phyloP scores from a whole-genome alignment of 2,797 vertebrate species.

The Gouania willdenowi region DNA sequence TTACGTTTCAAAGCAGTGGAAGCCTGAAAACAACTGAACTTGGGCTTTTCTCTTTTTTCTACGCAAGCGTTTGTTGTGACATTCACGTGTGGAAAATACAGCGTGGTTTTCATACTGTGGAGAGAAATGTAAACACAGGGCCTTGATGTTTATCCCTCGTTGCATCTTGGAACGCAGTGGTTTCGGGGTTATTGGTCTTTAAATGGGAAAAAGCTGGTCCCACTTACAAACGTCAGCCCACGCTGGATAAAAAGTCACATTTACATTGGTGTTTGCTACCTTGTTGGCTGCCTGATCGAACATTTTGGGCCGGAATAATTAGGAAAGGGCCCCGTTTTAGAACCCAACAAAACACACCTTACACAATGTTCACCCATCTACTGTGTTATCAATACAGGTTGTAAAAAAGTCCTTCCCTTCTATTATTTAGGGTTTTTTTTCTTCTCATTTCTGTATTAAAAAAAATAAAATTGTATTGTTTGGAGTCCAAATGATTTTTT shows the following conservation, averaged over 20 bases:
- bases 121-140: constrained; percentile 59
- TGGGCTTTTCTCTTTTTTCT: constrained; percentile 19
- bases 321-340: constrained; percentile 55
- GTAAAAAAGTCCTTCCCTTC: constrained; percentile 36
- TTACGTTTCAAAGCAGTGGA: constrained; percentile 15
- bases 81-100: constrained; percentile 33
- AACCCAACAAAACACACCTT: constrained; percentile 65
- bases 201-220: constrained; percentile 63
- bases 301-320: constrained; percentile 48
- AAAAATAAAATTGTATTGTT: constrained; percentile 54
- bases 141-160: constrained; percentile 49
- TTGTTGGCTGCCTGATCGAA: constrained; percentile 58
- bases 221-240: constrained; percentile 61
- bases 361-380: constrained; percentile 62
- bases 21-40: constrained; percentile 8
- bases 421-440: constrained; percentile 18
- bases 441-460: constrained; percentile 8
- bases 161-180: constrained; percentile 47
- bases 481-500: constrained; percentile 57
- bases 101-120: constrained; percentile 31
- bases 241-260: constrained; percentile 62
- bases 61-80: constrained; percentile 19
- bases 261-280: constrained; percentile 70
- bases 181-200: constrained; percentile 40
- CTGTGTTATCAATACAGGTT: constrained; percentile 44